Evolutionary conservation across 2,797 vertebrate genomes (phyloP), one percentile per base, ranked within the genome.

Genomic region (Poeciliopsis infans): DNA sequence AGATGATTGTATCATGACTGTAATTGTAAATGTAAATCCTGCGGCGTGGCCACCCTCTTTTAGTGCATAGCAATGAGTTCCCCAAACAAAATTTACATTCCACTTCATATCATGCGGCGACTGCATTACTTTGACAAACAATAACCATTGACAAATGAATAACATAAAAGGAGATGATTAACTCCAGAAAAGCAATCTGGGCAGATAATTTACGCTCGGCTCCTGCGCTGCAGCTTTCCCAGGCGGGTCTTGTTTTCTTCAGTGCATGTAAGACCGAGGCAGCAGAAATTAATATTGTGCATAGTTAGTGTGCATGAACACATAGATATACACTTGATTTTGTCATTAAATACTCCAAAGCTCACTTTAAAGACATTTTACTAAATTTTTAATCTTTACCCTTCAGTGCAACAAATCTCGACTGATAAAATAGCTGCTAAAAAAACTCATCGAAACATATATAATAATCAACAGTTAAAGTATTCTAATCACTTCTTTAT

Each of bases 131-230:
- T 89, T 90, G 91, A 92, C 92, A 94, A 94, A 95, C 94, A 95
- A 94, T 94, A 95, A 93, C 90, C 88, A 79, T 20, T 94, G 94
- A 95, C 92, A 93, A 93, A 95, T 94, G 91, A 93, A 93, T 80
- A 93, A 89, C 91, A 94, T 92, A 94, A 94, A 94, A 92, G 91
- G 86, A 93, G 93, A 94, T 94, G 91, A 95, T 95, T 95, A 94
- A 95, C 92, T 94, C 89, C 84, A 91, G 88, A 89, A 88, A 93
- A 94, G 90, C 92, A 92, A 93, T 91, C 90, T 88, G 86, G 82
- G 85, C 53, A 78, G 90, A 91, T 93, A 84, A 93, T 94, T 94
- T 93, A 91, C 84, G 74, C 85, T 16, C 76, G 0, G 85, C 78
- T 84, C 79, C 75, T 83, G 81, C 74, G 89, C 85, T 36, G 81